phyloP scores from a whole-genome alignment of 2,888 invertebrate species.

The Taphrorychus bicolor region DNA sequence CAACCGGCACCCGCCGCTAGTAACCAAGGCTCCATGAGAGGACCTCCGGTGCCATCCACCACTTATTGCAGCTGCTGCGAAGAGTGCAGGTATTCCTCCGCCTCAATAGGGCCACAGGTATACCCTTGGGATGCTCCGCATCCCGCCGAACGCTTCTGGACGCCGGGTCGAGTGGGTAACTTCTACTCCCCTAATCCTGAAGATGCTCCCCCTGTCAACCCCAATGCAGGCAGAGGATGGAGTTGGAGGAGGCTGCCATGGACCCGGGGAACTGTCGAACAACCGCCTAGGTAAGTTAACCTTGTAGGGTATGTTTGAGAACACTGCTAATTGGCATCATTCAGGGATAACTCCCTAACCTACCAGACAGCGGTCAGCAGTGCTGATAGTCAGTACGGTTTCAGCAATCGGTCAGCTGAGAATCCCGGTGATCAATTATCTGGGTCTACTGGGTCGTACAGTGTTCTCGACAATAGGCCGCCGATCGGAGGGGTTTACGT shows the following conservation, averaged over 20 bases:
- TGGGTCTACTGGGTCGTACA: conserved; percentile 63
- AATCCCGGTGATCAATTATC: conserved; percentile 54
- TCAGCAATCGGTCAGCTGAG: conserved; percentile 63
- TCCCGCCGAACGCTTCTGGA: conserved; percentile 64
- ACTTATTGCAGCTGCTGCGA: conserved; percentile 73
- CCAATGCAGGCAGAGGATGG: conserved; percentile 53
- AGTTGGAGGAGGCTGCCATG: conserved; percentile 76
- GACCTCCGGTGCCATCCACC: conserved; percentile 59
- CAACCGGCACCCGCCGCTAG: conserved; percentile 60
- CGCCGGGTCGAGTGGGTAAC: conserved; percentile 75
- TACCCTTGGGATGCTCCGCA: conserved; percentile 67
- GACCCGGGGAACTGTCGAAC: conserved; percentile 66
- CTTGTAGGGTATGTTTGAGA: background rate
- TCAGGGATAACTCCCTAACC: conserved; percentile 61
- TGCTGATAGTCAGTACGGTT: conserved; percentile 85
- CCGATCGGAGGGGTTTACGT: conserved; percentile 65
- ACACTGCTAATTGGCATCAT: conserved; percentile 5
- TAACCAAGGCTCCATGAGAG: conserved; percentile 58
- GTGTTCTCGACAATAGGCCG: conserved; percentile 62
- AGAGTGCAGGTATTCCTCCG: conserved; percentile 67
- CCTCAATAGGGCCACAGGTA: conserved; percentile 62
- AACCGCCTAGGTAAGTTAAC: conserved; percentile 51
- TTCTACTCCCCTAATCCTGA: conserved; percentile 84
- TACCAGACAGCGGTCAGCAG: conserved; percentile 73
- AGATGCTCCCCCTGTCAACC: conserved; percentile 52